A percentile compares a stretch with the other conserved stretches of the same genome.
Evolutionary conservation across 2,888 invertebrate species (phyloP).

Genomic region (Drymonia ruficornis): DNA sequence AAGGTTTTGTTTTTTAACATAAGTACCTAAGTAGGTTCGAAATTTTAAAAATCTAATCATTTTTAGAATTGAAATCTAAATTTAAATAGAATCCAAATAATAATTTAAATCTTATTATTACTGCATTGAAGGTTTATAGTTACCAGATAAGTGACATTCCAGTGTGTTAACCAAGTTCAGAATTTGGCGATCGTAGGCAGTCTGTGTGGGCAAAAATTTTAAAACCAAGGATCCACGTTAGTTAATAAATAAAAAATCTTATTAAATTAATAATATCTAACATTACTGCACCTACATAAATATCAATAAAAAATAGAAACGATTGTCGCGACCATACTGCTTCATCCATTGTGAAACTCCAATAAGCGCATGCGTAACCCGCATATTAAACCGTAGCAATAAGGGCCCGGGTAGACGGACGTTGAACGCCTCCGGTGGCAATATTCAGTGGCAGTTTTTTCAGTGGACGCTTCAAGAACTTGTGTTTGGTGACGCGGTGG

Average conservation of each 20-base stretch:
- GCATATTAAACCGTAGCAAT: conserved; percentile 74
- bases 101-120: too few species aligned
- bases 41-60: too few species aligned
- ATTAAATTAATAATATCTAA: conserved; percentile 8
- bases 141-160: too few species aligned
- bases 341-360: conserved; percentile 78
- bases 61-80: too few species aligned
- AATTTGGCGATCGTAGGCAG: neutral
- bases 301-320: conserved; percentile 60
- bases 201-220: neutral
- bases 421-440: conserved; percentile 8
- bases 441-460: conserved; percentile 1
- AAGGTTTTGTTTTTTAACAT: too few species aligned
- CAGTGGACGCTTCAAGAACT: neutral
- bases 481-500: too few species aligned
- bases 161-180: neutral
- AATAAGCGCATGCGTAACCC: conserved; percentile 76
- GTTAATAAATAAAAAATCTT: neutral
- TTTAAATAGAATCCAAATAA: too few species aligned
- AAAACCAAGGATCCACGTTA: neutral
- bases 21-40: too few species aligned
- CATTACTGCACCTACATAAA: conserved; percentile 35
- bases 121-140: too few species aligned
- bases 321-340: conserved; percentile 66
- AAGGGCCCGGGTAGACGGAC: conserved; percentile 2